Conservation (phyloP, 2,797 vertebrate species). For the Micrastur ruficollis region DNA sequence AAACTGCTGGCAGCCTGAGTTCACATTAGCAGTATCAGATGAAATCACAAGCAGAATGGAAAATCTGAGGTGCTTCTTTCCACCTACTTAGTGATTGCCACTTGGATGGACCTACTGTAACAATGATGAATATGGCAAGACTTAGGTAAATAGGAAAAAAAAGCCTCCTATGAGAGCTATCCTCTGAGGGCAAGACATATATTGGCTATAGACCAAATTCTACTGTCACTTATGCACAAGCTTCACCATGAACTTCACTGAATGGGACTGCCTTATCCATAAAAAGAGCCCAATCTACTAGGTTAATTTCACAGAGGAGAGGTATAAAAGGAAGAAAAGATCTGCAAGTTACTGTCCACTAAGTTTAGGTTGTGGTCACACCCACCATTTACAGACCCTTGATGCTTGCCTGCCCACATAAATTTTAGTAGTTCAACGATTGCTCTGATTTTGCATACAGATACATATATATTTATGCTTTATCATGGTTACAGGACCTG, state of each 20-base stretch:
- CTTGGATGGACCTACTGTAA: neutral
- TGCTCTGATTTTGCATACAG: neutral
- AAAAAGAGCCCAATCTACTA: neutral
- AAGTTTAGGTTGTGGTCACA: neutral
- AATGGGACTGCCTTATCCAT: neutral
- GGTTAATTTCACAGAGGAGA: neutral
- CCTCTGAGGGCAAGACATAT: neutral
- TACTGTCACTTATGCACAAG: neutral
- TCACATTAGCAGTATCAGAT: neutral
- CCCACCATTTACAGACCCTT: neutral
- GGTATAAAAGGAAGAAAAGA: neutral
- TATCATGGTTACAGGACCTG: neutral
- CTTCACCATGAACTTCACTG: neutral
- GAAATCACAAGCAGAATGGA: neutral
- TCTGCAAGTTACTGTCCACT: neutral
- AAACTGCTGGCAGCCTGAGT: neutral
- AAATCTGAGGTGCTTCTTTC: neutral
- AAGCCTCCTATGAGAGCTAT: neutral
- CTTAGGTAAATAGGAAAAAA: neutral
- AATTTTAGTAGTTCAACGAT: neutral
- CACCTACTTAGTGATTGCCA: neutral
- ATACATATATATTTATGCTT: neutral
- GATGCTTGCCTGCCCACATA: neutral
- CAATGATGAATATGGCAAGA: neutral
- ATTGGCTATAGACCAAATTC: neutral